These are phyloP conservation scores for Ariopsis seemanni DNA, from an alignment of 2,113 vertebrate genomes.

Conservation along the genomic window DNA sequence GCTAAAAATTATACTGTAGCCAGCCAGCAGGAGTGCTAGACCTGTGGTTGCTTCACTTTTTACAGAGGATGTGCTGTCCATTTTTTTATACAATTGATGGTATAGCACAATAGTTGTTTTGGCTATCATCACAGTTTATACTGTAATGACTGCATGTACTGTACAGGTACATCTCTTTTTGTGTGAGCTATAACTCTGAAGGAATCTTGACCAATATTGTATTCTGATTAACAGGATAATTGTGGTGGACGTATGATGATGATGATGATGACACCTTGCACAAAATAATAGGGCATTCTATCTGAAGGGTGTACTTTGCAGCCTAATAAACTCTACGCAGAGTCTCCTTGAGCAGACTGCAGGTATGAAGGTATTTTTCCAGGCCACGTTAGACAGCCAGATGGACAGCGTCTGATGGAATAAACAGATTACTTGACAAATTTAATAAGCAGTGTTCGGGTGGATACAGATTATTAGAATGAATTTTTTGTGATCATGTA, in stretches of 20 bases:
- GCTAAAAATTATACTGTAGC: no score
- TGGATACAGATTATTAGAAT: background rate
- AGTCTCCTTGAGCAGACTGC: background rate
- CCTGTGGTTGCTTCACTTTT: no score
- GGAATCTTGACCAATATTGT: background rate
- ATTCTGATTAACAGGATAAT: background rate
- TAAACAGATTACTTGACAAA: background rate
- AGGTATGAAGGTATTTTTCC: background rate
- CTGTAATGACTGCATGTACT: background rate
- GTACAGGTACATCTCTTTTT: background rate
- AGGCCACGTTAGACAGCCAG: background rate
- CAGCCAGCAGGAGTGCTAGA: no score
- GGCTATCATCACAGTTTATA: background rate
- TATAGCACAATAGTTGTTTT: background rate
- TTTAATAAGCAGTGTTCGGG: background rate
- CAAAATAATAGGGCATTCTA: background rate
- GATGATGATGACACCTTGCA: background rate
- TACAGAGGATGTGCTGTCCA: no score
- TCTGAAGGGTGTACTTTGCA: background rate
- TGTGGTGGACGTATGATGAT: background rate
- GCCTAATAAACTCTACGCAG: background rate
- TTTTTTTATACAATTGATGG: no score
- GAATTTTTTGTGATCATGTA: background rate
- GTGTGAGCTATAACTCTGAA: background rate
- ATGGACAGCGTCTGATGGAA: background rate